Conservation (phyloP, 2,113 vertebrate genomes). For the Synodontis membranacea region DNA sequence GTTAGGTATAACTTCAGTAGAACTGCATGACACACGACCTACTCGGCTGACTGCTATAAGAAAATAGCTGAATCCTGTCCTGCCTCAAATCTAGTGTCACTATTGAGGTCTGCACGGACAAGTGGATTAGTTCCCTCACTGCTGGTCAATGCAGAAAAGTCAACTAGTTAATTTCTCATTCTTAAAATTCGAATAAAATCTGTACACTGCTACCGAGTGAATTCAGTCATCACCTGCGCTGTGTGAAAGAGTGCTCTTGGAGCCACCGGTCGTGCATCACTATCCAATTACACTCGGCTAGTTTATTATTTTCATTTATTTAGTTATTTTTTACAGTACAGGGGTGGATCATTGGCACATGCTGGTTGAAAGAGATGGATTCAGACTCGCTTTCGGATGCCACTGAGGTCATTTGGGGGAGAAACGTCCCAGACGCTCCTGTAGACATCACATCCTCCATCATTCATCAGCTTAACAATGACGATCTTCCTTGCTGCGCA, state of each 20-base stretch:
- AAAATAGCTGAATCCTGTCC: background rate
- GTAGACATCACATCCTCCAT: background rate
- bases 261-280: no score
- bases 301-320: no score
- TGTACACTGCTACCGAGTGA: no score
- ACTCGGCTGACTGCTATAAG: background rate
- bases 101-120: background rate
- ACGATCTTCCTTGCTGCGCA: background rate
- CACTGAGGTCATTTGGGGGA: background rate
- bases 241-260: no score
- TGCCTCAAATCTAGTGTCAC: background rate
- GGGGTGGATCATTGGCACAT: background rate
- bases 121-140: no score
- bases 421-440: background rate
- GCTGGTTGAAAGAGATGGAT: background rate
- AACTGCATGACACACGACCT: background rate
- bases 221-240: no score
- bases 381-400: background rate
- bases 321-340: no score
- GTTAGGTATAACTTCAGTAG: background rate
- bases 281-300: background rate
- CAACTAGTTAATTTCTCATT: no score
- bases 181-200: no score
- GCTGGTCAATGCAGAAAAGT: no score
- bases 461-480: background rate